Conservation (phyloP, 2,797 vertebrate genomes). For the Garrulus glandarius region DNA sequence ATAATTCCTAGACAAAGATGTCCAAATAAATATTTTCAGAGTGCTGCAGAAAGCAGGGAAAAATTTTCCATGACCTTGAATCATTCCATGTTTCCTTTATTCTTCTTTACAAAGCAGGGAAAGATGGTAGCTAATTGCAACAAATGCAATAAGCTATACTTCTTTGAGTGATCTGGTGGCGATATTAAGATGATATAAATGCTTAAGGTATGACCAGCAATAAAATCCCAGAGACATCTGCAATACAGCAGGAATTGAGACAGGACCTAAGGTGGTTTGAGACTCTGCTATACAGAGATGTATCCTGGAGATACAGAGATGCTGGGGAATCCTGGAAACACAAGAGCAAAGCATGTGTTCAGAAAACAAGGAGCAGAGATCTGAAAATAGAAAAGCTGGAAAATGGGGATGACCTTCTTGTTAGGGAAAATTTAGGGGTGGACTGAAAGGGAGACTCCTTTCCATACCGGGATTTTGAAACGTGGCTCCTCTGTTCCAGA, state of each 20-base stretch:
- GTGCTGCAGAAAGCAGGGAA: background rate
- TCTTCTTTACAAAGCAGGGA: background rate
- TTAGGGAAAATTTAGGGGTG: background rate
- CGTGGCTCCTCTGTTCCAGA: background rate
- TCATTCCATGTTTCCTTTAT: background rate
- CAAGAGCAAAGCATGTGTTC: background rate
- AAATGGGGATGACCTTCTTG: background rate
- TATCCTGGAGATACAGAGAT: background rate
- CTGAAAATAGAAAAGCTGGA: background rate
- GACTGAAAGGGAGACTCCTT: background rate
- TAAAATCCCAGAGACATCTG: background rate
- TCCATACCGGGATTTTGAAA: background rate
- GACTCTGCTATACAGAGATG: background rate
- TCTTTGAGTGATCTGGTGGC: background rate
- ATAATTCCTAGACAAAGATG: background rate
- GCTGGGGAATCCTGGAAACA: background rate
- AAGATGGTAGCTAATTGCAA: background rate
- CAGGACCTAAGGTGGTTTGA: accelerated
- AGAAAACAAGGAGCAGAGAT: background rate
- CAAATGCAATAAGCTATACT: background rate
- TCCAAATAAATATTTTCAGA: background rate
- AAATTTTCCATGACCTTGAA: background rate
- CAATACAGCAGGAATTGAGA: background rate
- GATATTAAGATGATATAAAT: background rate
- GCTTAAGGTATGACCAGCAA: background rate